Evolutionary conservation across 2,797 vertebrate species (phyloP).

Genomic region (Philypnodon macrostomus): DNA sequence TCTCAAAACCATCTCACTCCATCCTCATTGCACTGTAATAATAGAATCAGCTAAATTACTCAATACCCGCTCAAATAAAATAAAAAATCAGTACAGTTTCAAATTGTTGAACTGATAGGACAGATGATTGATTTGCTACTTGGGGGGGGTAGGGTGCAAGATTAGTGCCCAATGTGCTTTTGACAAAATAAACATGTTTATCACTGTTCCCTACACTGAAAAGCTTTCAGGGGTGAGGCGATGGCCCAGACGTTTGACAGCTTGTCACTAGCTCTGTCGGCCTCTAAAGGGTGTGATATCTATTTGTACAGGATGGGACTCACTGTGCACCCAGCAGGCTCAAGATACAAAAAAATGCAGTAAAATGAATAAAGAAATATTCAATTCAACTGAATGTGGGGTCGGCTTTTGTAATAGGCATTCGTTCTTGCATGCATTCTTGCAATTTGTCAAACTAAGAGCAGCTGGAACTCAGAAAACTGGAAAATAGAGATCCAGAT

Average conservation of each 20-base stretch:
- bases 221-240: slow-evolving; percentile 24
- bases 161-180: slow-evolving; percentile 13
- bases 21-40: too few species aligned
- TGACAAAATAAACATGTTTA: background rate
- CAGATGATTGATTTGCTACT: too few species aligned
- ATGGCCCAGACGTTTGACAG: slow-evolving; percentile 10
- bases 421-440: background rate
- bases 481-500: background rate
- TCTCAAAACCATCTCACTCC: too few species aligned
- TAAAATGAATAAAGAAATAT: background rate
- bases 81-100: too few species aligned
- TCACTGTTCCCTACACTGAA: slow-evolving; percentile 19
- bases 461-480: background rate
- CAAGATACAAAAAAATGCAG: background rate
- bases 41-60: too few species aligned
- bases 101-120: too few species aligned
- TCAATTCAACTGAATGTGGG: too few species aligned
- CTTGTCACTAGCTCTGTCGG: slow-evolving; percentile 7
- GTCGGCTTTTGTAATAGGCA: background rate
- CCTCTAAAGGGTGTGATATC: slow-evolving; percentile 15
- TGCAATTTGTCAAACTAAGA: background rate
- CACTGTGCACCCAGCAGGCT: background rate
- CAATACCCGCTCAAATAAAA: too few species aligned
- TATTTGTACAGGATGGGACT: background rate
- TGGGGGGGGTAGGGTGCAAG: too few species aligned